A percentile compares a stretch with the other conserved stretches of the same genome.
phyloP scores from a whole-genome alignment of 2,797 vertebrate species.

The Lacerta viridis region DNA sequence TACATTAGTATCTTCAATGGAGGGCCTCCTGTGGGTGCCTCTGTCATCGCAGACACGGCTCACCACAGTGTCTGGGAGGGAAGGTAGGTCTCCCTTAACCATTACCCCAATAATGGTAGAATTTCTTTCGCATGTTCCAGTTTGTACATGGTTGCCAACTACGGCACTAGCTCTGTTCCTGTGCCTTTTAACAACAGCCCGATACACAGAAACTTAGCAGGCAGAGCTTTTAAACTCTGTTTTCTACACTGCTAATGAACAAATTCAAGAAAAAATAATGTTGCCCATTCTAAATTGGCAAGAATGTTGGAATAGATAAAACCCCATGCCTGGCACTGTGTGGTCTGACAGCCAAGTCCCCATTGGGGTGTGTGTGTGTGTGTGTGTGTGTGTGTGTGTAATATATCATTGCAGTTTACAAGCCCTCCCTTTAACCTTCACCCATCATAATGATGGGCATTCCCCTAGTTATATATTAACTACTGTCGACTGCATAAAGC shows the following conservation, averaged over 20 bases:
- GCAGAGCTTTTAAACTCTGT: background rate
- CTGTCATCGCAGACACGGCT: background rate
- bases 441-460: slow-evolving; percentile 23
- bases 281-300: background rate
- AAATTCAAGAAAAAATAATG: background rate
- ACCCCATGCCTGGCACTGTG: background rate
- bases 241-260: background rate
- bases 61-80: background rate
- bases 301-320: background rate
- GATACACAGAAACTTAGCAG: background rate
- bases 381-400: background rate
- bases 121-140: background rate
- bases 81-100: background rate
- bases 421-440: slow-evolving; percentile 14
- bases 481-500: slow-evolving; percentile 29
- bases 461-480: slow-evolving; percentile 34
- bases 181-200: background rate
- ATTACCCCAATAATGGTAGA: background rate
- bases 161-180: no score
- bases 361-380: background rate
- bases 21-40: background rate
- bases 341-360: background rate
- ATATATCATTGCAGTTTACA: background rate
- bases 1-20: background rate
- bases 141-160: background rate